phyloP scores from a whole-genome alignment of 2,888 invertebrate species.

The Charanyca ferruginea region DNA sequence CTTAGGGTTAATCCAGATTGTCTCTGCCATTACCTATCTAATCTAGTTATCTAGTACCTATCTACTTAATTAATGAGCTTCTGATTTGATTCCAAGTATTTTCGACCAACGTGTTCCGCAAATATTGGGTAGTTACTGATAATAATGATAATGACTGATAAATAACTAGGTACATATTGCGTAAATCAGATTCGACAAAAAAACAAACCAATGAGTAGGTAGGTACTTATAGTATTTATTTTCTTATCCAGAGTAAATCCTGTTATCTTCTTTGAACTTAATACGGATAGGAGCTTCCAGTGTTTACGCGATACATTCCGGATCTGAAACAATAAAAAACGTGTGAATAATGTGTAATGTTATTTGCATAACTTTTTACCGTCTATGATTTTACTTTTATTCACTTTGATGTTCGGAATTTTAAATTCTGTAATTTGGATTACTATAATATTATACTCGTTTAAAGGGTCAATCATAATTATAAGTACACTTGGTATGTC shows the following conservation, averaged over 20 bases:
- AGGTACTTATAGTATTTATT: constrained; percentile 1
- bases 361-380: too few species aligned
- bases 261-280: background rate
- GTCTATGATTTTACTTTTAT: too few species aligned
- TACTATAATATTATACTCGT: too few species aligned
- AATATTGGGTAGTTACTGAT: background rate
- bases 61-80: background rate
- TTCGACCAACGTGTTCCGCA: background rate
- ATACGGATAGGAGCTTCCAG: constrained; percentile 53
- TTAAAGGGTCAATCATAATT: too few species aligned
- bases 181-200: background rate
- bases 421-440: too few species aligned
- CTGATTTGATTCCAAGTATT: background rate
- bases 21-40: background rate
- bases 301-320: constrained; percentile 72
- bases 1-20: background rate
- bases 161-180: too few species aligned
- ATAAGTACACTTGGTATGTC: too few species aligned
- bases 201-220: background rate
- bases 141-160: background rate
- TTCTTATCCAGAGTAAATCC: background rate
- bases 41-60: background rate
- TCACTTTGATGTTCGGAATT: too few species aligned
- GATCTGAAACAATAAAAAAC: constrained; percentile 66
- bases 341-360: background rate